Conservation (phyloP, 1,140 invertebrate species). For the Caenorhabditis briggsae region DNA sequence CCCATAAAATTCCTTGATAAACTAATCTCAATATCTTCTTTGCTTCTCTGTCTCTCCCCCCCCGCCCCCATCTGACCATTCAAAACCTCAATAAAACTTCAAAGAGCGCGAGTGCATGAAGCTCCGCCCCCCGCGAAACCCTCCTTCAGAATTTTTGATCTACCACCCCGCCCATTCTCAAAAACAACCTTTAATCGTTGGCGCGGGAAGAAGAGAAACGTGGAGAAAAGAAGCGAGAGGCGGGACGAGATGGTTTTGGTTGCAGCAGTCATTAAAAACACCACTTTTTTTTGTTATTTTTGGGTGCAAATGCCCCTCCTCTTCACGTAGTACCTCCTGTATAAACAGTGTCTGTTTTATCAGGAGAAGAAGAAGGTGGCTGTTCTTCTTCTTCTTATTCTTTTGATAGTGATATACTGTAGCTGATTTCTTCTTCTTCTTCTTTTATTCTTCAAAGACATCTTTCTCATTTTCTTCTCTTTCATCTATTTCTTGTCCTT, state of each 20-base stretch:
- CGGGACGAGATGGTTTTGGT: not conserved
- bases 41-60: too few relatives aligned
- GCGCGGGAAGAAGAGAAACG: not conserved
- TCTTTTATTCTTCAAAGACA: constrained; percentile 18
- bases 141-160: constrained; percentile 14
- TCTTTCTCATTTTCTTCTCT: not conserved
- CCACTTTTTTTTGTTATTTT: not conserved
- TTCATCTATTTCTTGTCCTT: not conserved
- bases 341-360: not conserved
- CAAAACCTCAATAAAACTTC: not conserved
- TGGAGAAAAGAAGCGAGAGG: not conserved
- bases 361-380: not conserved
- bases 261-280: constrained; percentile 20
- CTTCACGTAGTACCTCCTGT: not conserved
- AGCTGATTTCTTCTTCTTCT: not conserved
- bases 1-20: not conserved
- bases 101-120: not conserved
- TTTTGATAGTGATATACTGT: not conserved
- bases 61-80: not conserved
- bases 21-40: not conserved
- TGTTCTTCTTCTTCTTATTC: constrained; percentile 4
- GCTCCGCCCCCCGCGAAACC: not conserved
- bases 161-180: not conserved
- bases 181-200: constrained; percentile 46
- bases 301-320: constrained; percentile 34